Base-by-base conservation (phyloP, 2,888 invertebrate species). In the Gerris lacustris region DNA sequence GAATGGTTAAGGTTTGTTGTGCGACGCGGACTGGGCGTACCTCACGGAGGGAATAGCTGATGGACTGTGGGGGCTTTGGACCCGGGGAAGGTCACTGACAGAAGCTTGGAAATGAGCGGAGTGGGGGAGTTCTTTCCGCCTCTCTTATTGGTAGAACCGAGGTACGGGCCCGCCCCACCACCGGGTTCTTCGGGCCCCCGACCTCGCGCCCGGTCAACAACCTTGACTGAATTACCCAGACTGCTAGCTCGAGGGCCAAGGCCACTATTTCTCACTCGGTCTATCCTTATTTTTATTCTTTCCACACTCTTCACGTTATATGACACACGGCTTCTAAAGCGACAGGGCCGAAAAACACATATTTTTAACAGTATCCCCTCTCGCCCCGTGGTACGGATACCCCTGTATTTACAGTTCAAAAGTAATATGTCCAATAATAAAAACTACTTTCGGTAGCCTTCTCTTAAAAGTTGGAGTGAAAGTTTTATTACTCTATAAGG, bases 211-310 rank as follows among this genome's bases (percentile, higher is more conserved):
- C 84, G 87, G 87, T 77, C 77, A 77, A 75, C 75, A 89, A 89
- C 89, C 89, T 89, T 89, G 88, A 88, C 88, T 88, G 88, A 89
- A 86, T 89, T 86, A 89, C 88, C 85, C 85, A 84, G 83, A 82
- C 82, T 80, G 79, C 80, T 80, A 78, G 9, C 55, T 55, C 55
- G 55, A 78, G 82, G 86, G 88, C 87, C 87, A 87, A 86, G 87
- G 87, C 86, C 86, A 86, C 71, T 44, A 70, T 45, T 67, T 11
- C 15, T 11, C 55, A 55, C 15, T 55, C 72, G 55, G 72, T 66
- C 67, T 66, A 64, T 62, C 70, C 17, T 70, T 68, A 9, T 62
- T 45, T 18, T 45, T 18, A 55, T 62, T 62, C 31, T 45, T 55
- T 62, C 68, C 6, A 9, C 55, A 17, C 11, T 62, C n/a, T 18